Percentiles rank a stretch among this genome's conserved stretches.
Conservation (phyloP, 1,140 invertebrate species). For the Cyphomyrmex costatus region DNA sequence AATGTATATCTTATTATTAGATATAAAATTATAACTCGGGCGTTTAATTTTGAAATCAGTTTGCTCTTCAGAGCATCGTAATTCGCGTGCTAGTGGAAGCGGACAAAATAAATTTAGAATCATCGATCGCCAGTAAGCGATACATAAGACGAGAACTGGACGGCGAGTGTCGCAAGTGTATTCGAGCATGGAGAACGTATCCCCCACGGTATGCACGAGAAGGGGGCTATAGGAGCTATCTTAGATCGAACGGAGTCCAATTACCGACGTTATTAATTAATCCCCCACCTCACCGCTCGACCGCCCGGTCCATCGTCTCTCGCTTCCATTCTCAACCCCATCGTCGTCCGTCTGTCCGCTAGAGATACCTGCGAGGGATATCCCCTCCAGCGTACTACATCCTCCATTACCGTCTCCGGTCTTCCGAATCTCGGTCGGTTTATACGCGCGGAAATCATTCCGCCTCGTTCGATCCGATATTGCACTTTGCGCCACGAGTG, state of each 20-base stretch:
- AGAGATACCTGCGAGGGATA: conserved; percentile 78
- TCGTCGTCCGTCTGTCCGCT: conserved; percentile 79
- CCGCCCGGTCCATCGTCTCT: conserved; percentile 73
- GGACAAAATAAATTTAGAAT: conserved; percentile 32
- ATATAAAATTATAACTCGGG: not conserved
- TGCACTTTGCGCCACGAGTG: conserved; percentile 34
- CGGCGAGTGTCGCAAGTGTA: conserved; percentile 62
- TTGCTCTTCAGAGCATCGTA: not conserved
- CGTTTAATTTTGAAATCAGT: not conserved
- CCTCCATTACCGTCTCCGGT: conserved; percentile 70
- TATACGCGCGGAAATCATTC: conserved; percentile 65
- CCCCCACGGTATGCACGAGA: conserved; percentile 71
- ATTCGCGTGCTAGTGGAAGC: not conserved
- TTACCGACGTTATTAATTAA: conserved; percentile 85
- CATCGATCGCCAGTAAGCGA: conserved; percentile 27
- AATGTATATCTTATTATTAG: not conserved
- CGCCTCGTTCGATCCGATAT: conserved; percentile 32
- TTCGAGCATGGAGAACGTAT: conserved; percentile 72
- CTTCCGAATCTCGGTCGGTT: conserved; percentile 72
- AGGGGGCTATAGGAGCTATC: conserved; percentile 78
- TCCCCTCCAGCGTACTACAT: conserved; percentile 62
- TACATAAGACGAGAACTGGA: conserved; percentile 40
- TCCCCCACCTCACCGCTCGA: conserved; percentile 71
- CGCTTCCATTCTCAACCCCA: conserved; percentile 78
- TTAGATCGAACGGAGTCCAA: conserved; percentile 83